phyloP scores from a whole-genome alignment of 1,140 invertebrate species.

The Neotoxoptera formosana region DNA sequence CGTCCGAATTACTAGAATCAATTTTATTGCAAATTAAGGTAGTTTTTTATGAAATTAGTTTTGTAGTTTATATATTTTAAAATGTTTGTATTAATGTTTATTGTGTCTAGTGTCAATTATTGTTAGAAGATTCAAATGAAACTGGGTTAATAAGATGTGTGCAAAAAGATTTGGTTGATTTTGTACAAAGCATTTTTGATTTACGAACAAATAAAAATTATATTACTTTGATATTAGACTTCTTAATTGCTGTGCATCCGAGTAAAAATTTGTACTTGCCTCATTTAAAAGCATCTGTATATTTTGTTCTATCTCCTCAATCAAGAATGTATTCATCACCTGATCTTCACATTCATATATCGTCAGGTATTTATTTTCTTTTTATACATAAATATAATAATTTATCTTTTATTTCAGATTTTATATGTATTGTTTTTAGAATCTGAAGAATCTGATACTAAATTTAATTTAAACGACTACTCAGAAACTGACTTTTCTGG shows the following conservation, averaged over 20 bases:
- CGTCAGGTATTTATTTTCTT: constrained; percentile 27
- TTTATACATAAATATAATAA: background rate
- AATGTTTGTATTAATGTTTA: background rate
- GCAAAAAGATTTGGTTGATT: constrained; percentile 50
- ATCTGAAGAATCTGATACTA: background rate
- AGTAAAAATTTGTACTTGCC: constrained; percentile 40
- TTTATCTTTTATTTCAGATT: background rate
- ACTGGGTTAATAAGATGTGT: constrained; percentile 23
- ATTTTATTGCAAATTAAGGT: constrained; percentile 53
- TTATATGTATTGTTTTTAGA: background rate
- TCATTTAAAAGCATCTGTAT: constrained; percentile 45
- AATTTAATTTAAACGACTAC: constrained; percentile 43
- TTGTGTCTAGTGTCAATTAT: constrained; percentile 40
- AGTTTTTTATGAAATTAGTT: background rate
- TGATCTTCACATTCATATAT: constrained; percentile 16
- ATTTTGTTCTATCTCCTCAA: constrained; percentile 51
- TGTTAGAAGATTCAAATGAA: constrained; percentile 52
- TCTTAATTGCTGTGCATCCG: constrained; percentile 51
- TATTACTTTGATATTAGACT: constrained; percentile 45
- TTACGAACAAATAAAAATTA: constrained; percentile 48
- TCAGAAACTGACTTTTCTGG: constrained; percentile 46
- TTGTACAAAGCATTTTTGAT: constrained; percentile 52
- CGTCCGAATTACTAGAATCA: constrained; percentile 50
- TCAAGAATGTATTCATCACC: constrained; percentile 36
- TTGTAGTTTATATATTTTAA: background rate